Percentiles rank a stretch among this genome's conserved stretches.
Evolutionary conservation across 2,113 vertebrate species (phyloP).

Genomic region (Nestor notabilis): DNA sequence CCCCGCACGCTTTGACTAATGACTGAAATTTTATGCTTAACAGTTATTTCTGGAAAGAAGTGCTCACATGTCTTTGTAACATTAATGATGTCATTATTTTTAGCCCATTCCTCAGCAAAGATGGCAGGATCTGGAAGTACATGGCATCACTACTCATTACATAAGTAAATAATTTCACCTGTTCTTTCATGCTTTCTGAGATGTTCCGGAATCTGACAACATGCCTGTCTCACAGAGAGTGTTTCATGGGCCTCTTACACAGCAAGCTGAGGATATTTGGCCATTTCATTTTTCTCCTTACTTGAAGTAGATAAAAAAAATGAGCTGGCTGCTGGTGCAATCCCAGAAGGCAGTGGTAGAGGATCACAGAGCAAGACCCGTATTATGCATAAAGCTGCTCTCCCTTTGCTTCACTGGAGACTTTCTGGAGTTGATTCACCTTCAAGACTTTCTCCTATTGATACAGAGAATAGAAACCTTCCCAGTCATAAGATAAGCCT

Average conservation of each 20-base stretch:
- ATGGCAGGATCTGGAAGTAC: conserved; percentile 10
- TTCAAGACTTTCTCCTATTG: neutral
- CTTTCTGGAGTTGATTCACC: neutral
- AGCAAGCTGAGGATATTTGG: neutral
- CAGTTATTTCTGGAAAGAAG: conserved; percentile 51
- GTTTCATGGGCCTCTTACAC: neutral
- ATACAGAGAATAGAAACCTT: neutral
- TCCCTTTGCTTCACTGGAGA: neutral
- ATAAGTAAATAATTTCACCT: conserved; percentile 43
- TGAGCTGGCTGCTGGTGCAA: neutral
- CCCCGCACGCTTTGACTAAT: conserved; percentile 6
- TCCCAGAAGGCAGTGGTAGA: neutral
- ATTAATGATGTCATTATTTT: conserved; percentile 34
- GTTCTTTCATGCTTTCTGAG: neutral
- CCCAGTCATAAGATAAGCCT: neutral
- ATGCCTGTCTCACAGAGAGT: neutral
- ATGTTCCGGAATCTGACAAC: neutral
- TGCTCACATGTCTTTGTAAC: neutral
- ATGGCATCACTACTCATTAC: neutral
- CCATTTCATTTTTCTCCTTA: neutral
- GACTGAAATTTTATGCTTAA: conserved; percentile 28
- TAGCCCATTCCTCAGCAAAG: conserved; percentile 27
- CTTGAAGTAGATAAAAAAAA: neutral
- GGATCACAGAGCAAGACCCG: neutral
- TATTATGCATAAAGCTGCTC: neutral